phyloP scores from a whole-genome alignment of 1,140 invertebrate genomes.

The Neomicropteryx cornuta region DNA sequence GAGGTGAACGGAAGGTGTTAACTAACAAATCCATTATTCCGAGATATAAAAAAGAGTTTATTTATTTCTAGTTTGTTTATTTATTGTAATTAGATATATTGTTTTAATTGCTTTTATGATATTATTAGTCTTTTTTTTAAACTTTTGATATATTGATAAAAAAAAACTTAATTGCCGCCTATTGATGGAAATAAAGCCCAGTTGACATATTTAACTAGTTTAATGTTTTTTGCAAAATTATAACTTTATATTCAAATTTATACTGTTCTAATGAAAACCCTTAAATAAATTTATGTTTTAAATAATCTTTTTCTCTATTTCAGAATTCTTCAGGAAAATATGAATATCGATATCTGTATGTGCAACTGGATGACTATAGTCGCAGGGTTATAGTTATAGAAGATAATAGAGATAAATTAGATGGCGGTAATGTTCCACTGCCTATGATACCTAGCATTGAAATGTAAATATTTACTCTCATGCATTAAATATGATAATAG shows the following conservation, averaged over 20 bases:
- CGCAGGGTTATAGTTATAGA: constrained; percentile 60
- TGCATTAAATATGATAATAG: no score
- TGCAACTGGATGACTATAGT: constrained; percentile 69
- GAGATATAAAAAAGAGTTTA: no score
- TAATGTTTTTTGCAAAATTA: constrained; percentile 2
- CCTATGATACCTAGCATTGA: not conserved
- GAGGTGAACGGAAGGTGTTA: no score
- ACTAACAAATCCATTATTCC: no score
- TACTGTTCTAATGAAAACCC: not conserved
- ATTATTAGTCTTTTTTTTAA: no score
- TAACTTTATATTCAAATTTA: not conserved
- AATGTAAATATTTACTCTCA: not conserved
- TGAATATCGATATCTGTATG: constrained; percentile 72
- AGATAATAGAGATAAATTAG: constrained; percentile 50
- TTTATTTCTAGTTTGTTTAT: no score
- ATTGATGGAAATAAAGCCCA: no score
- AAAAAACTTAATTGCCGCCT: no score
- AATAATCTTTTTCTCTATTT: constrained; percentile 26
- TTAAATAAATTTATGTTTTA: constrained; percentile 3
- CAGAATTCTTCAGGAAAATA: constrained; percentile 66
- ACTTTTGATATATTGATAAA: no score
- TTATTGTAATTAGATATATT: no score
- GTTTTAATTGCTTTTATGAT: no score
- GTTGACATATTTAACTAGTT: no score
- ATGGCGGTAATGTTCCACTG: constrained; percentile 20